phyloP scores from a whole-genome alignment of 2,113 vertebrate species.

The Chascanopsetta lugubris region DNA sequence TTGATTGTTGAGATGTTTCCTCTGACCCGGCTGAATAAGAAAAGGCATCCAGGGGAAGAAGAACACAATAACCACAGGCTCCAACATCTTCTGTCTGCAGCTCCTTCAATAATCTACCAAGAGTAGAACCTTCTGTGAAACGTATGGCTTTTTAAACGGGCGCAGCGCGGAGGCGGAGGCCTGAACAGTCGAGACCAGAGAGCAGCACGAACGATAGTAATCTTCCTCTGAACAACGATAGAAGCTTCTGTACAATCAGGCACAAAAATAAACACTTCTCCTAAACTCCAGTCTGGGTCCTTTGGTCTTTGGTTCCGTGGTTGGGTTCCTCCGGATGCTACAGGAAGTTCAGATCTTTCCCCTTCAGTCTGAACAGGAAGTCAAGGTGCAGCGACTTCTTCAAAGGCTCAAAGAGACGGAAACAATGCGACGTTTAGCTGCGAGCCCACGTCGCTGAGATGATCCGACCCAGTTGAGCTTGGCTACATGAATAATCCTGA shows the following conservation, averaged over 20 bases:
- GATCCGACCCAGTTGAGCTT: background rate
- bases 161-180: constrained; percentile 5
- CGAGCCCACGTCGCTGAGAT: background rate
- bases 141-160: constrained; percentile 76
- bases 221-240: constrained; percentile 34
- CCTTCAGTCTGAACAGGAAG: constrained; percentile 2
- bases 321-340: constrained; percentile 33
- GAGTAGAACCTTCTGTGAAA: constrained; percentile 41
- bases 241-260: constrained; percentile 68
- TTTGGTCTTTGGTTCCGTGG: constrained; percentile 72
- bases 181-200: constrained; percentile 38
- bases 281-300: constrained; percentile 43
- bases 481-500: constrained; percentile 15
- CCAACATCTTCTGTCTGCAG: constrained; percentile 32
- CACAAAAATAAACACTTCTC: constrained; percentile 64
- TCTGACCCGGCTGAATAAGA: constrained; percentile 37
- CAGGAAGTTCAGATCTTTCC: too few species aligned
- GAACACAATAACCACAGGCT: constrained; percentile 31
- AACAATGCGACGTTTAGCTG: background rate
- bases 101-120: constrained; percentile 54
- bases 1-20: constrained; percentile 37
- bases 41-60: constrained; percentile 54
- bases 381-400: constrained; percentile 12
- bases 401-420: background rate
- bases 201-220: constrained; percentile 54